phyloP scores from a whole-genome alignment of 2,113 vertebrate species.

The Bolborhynchus lineola region DNA sequence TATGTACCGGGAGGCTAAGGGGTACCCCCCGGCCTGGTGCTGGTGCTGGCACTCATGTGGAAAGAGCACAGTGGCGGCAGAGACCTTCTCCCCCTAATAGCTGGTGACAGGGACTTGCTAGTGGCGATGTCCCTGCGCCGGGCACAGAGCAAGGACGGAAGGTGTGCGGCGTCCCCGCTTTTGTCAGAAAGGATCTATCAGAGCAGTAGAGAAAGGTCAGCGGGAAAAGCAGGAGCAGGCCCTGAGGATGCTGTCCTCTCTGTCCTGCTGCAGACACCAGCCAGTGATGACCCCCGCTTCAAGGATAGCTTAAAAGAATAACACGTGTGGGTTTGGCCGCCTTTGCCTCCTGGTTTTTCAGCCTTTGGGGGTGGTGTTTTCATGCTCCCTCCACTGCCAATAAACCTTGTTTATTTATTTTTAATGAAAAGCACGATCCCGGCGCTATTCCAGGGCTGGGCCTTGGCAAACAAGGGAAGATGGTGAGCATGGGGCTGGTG shows the following conservation, averaged over 20 bases:
- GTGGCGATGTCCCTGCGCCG: neutral
- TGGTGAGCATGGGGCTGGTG: neutral
- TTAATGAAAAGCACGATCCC: neutral
- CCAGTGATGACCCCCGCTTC: no score
- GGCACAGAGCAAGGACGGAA: neutral
- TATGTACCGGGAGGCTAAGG: rapidly evolving
- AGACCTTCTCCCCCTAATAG: slow-evolving; percentile 72
- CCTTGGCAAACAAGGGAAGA: neutral
- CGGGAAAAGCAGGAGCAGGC: neutral
- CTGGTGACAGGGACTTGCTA: slow-evolving; percentile 27
- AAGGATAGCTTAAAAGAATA: neutral
- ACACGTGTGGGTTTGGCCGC: neutral
- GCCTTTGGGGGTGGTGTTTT: neutral
- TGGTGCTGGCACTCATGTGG: slow-evolving; percentile 65
- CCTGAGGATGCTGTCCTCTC: neutral
- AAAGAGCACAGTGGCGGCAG: slow-evolving; percentile 67
- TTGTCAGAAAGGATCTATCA: slow-evolving; percentile 52
- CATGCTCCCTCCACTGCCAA: neutral
- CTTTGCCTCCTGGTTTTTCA: neutral
- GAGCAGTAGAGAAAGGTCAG: slow-evolving; percentile 53
- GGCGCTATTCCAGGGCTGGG: neutral
- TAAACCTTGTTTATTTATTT: neutral
- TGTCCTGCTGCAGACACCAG: neutral
- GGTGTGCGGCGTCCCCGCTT: neutral
- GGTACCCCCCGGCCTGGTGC: neutral